A percentile compares a stretch with the other conserved stretches of the same genome.
Conservation (phyloP, 2,113 vertebrate genomes). For the Riparia riparia region DNA sequence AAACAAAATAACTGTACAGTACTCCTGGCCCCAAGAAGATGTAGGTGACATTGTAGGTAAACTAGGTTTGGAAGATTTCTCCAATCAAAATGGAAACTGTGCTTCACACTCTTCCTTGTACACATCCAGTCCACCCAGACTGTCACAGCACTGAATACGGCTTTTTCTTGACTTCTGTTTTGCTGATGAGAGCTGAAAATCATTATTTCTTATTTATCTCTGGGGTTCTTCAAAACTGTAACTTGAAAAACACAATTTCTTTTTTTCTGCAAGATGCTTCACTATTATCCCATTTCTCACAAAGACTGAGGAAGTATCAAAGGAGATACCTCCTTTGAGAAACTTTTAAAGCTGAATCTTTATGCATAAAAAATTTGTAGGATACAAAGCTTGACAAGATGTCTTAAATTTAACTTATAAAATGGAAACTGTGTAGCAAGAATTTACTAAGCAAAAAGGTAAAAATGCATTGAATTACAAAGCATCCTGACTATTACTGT, state of each 20-base stretch:
- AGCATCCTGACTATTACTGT: not conserved
- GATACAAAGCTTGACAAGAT: not conserved
- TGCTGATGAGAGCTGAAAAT: not conserved
- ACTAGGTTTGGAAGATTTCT: not conserved
- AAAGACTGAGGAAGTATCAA: not conserved
- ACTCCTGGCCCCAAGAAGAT: not conserved
- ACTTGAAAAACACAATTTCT: not conserved
- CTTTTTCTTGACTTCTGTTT: not conserved
- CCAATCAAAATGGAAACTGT: not conserved
- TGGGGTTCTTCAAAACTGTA: not conserved
- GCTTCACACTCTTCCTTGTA: not conserved
- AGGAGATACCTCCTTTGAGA: not conserved
- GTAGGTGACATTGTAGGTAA: not conserved
- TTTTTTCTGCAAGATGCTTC: not conserved
- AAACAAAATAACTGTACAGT: not conserved
- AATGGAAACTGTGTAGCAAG: not conserved
- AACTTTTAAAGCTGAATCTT: not conserved
- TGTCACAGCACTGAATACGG: not conserved
- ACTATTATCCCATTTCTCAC: not conserved
- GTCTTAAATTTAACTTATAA: not conserved
- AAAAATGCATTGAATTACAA: not conserved
- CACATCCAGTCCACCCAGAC: not conserved
- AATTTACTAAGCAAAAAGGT: not conserved
- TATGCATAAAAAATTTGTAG: not conserved
- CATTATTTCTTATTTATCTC: not conserved